A percentile compares a stretch with the other conserved stretches of the same genome.
These are phyloP conservation scores for Accipiter virgatus DNA, from an alignment of 2,113 vertebrate genomes.

Conservation along the genomic window DNA sequence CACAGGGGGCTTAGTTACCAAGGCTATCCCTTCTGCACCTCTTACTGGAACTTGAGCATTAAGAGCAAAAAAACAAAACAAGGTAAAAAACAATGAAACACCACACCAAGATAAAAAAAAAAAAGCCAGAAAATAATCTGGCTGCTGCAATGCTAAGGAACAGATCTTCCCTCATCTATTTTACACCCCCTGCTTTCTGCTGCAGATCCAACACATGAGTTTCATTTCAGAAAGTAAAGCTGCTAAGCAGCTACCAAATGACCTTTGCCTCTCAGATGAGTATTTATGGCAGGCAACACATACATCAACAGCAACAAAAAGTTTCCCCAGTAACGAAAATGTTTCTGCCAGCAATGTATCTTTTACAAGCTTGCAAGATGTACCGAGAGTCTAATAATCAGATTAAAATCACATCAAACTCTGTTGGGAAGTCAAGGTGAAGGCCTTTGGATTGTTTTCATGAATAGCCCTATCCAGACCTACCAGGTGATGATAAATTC, in stretches of 20 bases:
- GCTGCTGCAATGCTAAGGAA: not conserved
- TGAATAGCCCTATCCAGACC: slow-evolving; percentile 49
- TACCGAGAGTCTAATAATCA: slow-evolving; percentile 63
- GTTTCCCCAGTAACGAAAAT: slow-evolving; percentile 35
- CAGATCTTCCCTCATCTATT: not conserved
- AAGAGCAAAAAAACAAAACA: not conserved
- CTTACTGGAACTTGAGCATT: not conserved
- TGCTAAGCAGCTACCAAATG: slow-evolving; percentile 56
- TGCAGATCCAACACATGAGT: not conserved
- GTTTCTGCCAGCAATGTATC: slow-evolving; percentile 60
- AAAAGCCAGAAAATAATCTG: not conserved
- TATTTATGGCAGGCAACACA: slow-evolving; percentile 62
- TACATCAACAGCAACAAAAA: slow-evolving; percentile 60
- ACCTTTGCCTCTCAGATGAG: slow-evolving; percentile 63
- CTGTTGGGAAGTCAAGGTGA: slow-evolving; percentile 57
- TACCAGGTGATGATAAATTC: slow-evolving; percentile 53
- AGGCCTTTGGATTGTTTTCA: slow-evolving; percentile 60
- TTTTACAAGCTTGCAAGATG: slow-evolving; percentile 71
- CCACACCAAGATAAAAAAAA: not conserved
- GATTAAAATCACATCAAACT: slow-evolving; percentile 69
- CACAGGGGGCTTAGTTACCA: not conserved
- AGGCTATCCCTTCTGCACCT: not conserved
- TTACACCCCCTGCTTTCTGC: not conserved
- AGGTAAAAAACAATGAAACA: not conserved
- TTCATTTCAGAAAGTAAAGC: slow-evolving; percentile 69